A percentile compares a stretch with the other conserved stretches of the same genome.
phyloP scores from a whole-genome alignment of 2,113 vertebrate species.

The Irena cyanogastra region DNA sequence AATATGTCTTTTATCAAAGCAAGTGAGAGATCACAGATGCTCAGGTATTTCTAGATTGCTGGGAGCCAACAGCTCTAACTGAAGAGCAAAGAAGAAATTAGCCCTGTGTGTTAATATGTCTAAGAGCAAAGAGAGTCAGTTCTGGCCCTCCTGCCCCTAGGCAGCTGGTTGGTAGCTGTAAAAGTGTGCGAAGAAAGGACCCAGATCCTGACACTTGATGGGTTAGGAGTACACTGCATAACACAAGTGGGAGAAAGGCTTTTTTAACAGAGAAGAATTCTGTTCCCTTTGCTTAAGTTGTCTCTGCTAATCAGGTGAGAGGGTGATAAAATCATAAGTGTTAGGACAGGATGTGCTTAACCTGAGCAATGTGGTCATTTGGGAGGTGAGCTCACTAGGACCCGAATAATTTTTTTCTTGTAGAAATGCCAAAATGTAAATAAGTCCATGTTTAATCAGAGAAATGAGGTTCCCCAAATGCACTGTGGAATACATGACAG shows the following conservation, averaged over 20 bases:
- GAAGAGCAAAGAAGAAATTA: background rate
- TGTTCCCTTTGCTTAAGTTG: background rate
- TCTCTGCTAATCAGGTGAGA: background rate
- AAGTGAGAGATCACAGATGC: background rate
- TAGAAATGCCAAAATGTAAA: background rate
- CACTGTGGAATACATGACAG: background rate
- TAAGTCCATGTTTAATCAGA: background rate
- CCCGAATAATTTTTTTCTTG: background rate
- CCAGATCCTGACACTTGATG: background rate
- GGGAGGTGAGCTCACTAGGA: background rate
- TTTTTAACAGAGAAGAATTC: background rate
- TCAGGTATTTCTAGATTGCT: background rate
- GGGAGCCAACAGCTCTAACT: background rate
- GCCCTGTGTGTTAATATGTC: background rate
- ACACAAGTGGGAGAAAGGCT: background rate
- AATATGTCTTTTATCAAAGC: background rate
- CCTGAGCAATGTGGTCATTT: background rate
- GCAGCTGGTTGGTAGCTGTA: background rate
- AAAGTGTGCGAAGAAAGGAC: background rate
- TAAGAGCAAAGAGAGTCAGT: background rate
- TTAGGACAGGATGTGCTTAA: background rate
- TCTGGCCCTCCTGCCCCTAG: background rate
- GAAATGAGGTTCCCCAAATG: background rate
- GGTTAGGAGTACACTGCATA: fast-evolving
- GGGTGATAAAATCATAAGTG: background rate